A percentile compares a stretch with the other conserved stretches of the same genome.
Evolutionary conservation across 2,113 vertebrate species (phyloP).

Genomic region (Coracopsis vasa): DNA sequence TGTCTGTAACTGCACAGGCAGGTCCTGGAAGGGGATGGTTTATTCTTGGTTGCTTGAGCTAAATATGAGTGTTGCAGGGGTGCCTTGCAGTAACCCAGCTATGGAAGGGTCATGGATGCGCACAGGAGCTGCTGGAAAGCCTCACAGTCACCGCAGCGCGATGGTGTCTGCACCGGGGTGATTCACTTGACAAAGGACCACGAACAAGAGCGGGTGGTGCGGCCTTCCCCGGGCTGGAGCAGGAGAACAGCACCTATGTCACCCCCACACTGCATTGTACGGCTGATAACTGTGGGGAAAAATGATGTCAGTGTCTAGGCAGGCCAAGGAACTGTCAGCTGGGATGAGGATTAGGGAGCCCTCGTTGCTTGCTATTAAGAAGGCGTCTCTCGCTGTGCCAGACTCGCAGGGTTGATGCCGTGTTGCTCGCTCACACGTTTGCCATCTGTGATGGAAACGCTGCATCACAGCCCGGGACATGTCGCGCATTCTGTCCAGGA

Average conservation of each 20-base stretch:
- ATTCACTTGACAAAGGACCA: not conserved
- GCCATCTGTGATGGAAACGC: not conserved
- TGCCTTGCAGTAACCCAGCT: not conserved
- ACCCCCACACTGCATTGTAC: not conserved
- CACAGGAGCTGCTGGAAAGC: not conserved
- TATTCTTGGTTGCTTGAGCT: not conserved
- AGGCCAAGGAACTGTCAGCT: conserved; percentile 5
- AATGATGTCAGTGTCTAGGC: not conserved
- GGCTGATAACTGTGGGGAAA: conserved; percentile 15
- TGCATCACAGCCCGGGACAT: not conserved
- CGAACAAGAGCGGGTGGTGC: rapidly evolving
- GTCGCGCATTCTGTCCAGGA: not conserved
- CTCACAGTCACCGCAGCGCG: not conserved
- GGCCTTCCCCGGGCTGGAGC: not conserved
- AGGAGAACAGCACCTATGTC: not conserved
- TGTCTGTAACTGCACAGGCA: rapidly evolving
- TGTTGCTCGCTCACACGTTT: not conserved
- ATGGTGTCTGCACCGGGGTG: rapidly evolving
- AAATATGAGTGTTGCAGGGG: rapidly evolving
- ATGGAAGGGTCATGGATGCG: rapidly evolving
- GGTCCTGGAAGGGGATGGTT: rapidly evolving
- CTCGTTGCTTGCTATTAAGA: not conserved
- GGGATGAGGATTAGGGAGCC: conserved; percentile 20
- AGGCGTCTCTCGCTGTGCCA: not conserved
- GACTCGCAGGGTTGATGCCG: not conserved